Evolutionary conservation across 2,888 invertebrate genomes (phyloP).

Genomic region (Neocrepidodera transversa): DNA sequence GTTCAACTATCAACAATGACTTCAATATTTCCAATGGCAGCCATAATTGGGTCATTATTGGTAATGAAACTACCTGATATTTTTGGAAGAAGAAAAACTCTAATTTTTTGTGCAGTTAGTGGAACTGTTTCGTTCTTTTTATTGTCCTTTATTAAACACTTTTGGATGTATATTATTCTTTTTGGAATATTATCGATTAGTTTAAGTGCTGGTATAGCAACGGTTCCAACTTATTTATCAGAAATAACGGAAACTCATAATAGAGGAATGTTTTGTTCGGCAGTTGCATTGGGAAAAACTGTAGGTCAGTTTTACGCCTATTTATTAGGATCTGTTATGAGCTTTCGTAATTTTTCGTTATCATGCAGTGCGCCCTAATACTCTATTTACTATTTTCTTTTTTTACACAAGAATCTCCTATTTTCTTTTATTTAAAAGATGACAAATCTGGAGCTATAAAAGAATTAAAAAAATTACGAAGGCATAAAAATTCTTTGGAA

Average conservation of each 20-base stretch:
- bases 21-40: constrained; percentile 24
- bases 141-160: constrained; percentile 30
- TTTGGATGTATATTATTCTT: constrained; percentile 60
- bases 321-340: neutral
- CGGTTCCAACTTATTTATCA: neutral
- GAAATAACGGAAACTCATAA: neutral
- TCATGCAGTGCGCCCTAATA: too few species aligned
- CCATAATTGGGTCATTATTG: constrained; percentile 31
- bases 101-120: constrained; percentile 68
- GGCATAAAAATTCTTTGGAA: constrained; percentile 17
- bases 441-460: neutral
- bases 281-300: neutral
- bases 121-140: constrained; percentile 63
- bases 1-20: constrained; percentile 6
- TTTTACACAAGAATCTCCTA: constrained; percentile 10
- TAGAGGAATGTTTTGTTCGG: neutral
- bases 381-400: neutral
- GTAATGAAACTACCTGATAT: constrained; percentile 32
- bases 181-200: neutral
- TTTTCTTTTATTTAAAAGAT: neutral
- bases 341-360: too few species aligned
- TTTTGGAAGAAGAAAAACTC: constrained; percentile 70
- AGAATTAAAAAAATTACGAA: constrained; percentile 2
- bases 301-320: neutral
- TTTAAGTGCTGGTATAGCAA: neutral